phyloP scores from a whole-genome alignment of 2,797 vertebrate species.

The Hippoglossus hippoglossus region DNA sequence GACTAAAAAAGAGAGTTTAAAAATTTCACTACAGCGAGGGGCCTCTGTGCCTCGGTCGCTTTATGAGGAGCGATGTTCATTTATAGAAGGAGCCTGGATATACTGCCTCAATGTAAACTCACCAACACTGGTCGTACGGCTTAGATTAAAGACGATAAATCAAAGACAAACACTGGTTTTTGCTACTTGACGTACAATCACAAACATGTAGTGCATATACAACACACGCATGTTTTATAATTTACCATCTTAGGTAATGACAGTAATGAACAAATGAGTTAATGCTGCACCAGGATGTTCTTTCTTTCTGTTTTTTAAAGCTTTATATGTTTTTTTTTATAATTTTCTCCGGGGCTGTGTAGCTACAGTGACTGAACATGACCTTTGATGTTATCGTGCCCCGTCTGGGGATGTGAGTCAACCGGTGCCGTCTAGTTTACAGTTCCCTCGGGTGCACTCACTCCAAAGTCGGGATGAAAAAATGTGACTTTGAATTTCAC shows the following conservation, averaged over 20 bases:
- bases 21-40: constrained; percentile 6
- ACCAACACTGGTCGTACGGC: not conserved
- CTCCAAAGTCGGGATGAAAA: constrained; percentile 14
- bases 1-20: constrained; percentile 20
- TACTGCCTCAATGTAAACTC: constrained; percentile 14
- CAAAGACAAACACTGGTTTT: constrained; percentile 1
- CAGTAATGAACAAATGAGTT: not conserved
- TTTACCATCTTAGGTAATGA: constrained; percentile 1
- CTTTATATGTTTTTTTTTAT: not conserved
- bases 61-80: constrained; percentile 18
- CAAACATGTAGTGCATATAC: not conserved
- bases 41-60: constrained; percentile 4
- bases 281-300: not conserved
- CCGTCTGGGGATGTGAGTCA: constrained; percentile 53
- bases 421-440: constrained; percentile 34
- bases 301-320: not conserved
- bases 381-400: constrained; percentile 56
- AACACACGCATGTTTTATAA: not conserved
- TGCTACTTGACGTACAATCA: not conserved
- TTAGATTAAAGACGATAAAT: constrained; percentile 43
- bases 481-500: constrained; percentile 23
- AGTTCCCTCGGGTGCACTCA: constrained; percentile 13
- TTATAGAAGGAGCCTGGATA: constrained; percentile 6
- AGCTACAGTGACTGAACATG: constrained; percentile 34
- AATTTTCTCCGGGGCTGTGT: constrained; percentile 13